Conservation (phyloP, 2,888 invertebrate species). For the Caenorhabditis wallacei region DNA sequence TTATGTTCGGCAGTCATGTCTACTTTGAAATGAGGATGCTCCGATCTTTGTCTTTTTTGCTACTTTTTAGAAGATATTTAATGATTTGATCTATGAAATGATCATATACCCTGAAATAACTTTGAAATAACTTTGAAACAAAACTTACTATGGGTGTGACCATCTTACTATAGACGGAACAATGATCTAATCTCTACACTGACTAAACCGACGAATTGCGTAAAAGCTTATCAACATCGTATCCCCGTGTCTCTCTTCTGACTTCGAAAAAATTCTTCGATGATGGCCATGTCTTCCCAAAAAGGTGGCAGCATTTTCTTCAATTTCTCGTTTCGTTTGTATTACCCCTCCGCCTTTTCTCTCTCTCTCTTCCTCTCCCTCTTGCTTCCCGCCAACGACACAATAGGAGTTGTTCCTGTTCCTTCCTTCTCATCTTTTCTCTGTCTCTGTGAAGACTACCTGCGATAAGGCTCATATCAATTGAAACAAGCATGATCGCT, state of each 20-base stretch:
- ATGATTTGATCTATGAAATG: background rate
- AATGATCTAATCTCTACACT: slow-evolving; percentile 34
- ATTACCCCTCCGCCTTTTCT: slow-evolving; percentile 53
- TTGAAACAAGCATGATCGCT: slow-evolving; percentile 63
- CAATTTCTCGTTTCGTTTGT: slow-evolving; percentile 64
- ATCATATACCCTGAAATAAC: background rate
- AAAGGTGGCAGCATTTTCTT: slow-evolving; percentile 57
- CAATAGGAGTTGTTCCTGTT: slow-evolving; percentile 67
- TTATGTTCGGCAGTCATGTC: slow-evolving; percentile 34
- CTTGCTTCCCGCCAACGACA: slow-evolving; percentile 34
- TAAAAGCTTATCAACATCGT: slow-evolving; percentile 43
- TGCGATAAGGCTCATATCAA: slow-evolving; percentile 66
- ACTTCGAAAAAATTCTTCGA: slow-evolving; percentile 42
- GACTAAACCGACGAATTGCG: slow-evolving; percentile 21
- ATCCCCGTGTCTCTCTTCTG: slow-evolving; percentile 4
- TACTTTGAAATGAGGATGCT: background rate
- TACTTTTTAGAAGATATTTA: too few relatives aligned
- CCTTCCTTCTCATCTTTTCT: slow-evolving; percentile 50
- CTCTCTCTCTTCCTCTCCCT: slow-evolving; percentile 10
- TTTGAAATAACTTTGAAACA: background rate
- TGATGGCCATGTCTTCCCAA: slow-evolving; percentile 33
- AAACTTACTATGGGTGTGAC: slow-evolving; percentile 11
- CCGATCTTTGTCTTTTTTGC: background rate
- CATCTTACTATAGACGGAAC: slow-evolving; percentile 15
- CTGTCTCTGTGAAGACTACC: slow-evolving; percentile 16